These are phyloP conservation scores for Drosophila quadrilineata DNA, from an alignment of 1,140 invertebrate species.

Conservation along the genomic window DNA sequence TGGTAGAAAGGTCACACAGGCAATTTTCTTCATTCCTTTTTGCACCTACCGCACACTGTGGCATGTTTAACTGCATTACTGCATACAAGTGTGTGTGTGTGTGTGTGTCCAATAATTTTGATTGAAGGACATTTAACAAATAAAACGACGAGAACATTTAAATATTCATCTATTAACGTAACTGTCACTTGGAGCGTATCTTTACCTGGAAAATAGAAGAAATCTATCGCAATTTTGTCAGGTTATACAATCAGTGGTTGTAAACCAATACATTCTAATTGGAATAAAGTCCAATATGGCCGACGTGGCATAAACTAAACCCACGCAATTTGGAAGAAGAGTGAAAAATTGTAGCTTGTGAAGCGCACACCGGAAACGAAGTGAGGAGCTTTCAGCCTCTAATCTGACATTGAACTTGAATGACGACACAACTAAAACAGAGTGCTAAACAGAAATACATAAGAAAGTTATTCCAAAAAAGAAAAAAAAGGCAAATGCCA, in stretches of 20 bases:
- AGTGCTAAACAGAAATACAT: too few species aligned
- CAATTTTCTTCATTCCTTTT: conserved; percentile 17
- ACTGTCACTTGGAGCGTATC: too few species aligned
- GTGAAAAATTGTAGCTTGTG: not conserved
- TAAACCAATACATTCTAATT: not conserved
- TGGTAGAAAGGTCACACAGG: conserved; percentile 54
- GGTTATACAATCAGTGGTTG: conserved; percentile 12
- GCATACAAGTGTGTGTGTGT: not conserved
- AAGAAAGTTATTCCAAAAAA: too few species aligned
- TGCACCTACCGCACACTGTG: conserved; percentile 1
- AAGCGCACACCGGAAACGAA: not conserved
- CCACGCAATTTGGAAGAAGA: conserved; percentile 20
- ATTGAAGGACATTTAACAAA: conserved; percentile 41
- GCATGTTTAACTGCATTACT: conserved; percentile 20
- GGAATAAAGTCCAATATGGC: conserved; percentile 33
- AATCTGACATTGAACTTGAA: conserved; percentile 56
- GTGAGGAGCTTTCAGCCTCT: conserved; percentile 37
- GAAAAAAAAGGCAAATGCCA: too few species aligned
- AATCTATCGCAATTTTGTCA: conserved; percentile 1
- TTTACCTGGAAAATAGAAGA: too few species aligned
- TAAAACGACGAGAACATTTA: conserved; percentile 1
- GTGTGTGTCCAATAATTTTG: conserved; percentile 25
- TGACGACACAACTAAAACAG: conserved; percentile 23
- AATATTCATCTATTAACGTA: too few species aligned
- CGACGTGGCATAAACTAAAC: conserved; percentile 13